Percentiles rank a stretch among this genome's conserved stretches.
Evolutionary conservation across 2,113 vertebrate genomes (phyloP).

Genomic region (Bos indicus): DNA sequence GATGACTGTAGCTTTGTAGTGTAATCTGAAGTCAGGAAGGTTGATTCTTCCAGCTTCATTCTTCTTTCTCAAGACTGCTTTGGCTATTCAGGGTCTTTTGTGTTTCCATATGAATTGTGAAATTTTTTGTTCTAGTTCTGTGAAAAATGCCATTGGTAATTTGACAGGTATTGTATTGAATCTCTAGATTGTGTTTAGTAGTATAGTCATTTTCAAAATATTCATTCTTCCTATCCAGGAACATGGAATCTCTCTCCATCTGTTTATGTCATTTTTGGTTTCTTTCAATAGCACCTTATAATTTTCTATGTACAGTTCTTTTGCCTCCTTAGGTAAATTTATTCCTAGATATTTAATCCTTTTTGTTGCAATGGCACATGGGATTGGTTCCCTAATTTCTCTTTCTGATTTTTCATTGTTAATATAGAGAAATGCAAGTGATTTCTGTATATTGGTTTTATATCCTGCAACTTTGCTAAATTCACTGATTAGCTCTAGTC

Average conservation of each 20-base stretch:
- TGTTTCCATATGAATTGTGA: not conserved
- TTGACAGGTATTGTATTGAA: not conserved
- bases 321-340: not conserved
- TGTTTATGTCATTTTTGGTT: not conserved
- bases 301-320: not conserved
- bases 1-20: not conserved
- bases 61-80: not conserved
- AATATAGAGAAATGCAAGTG: not conserved
- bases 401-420: not conserved
- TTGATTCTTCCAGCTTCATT: not conserved
- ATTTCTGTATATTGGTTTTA: not conserved
- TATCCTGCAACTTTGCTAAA: not conserved
- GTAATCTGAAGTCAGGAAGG: not conserved
- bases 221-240: not conserved
- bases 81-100: not conserved
- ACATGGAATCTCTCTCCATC: not conserved
- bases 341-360: not conserved
- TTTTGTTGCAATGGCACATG: not conserved
- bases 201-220: not conserved
- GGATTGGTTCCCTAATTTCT: not conserved
- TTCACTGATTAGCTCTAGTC: not conserved
- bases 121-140: not conserved
- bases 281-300: not conserved
- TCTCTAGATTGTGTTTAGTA: not conserved
- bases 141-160: not conserved